phyloP scores from a whole-genome alignment of 2,113 vertebrate species.

The Thalassoma bifasciatum region DNA sequence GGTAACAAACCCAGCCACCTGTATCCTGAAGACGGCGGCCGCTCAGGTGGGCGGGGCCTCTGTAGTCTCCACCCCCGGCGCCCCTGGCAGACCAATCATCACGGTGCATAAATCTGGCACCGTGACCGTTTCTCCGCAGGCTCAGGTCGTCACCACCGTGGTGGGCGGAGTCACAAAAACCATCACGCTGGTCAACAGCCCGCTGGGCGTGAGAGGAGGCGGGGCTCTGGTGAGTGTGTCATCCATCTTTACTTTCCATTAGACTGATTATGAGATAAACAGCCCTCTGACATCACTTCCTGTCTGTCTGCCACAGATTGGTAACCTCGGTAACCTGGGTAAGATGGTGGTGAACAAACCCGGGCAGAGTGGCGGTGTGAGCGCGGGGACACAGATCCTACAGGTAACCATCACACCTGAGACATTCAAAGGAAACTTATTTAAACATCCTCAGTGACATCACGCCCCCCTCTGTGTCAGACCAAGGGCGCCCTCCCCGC shows the following conservation, averaged over 20 bases:
- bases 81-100: slow-evolving; percentile 87
- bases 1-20: slow-evolving; percentile 86
- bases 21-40: slow-evolving; percentile 90
- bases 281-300: background rate
- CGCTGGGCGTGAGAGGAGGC: slow-evolving; percentile 86
- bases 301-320: slow-evolving; percentile 80
- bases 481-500: slow-evolving; percentile 87
- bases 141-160: slow-evolving; percentile 91
- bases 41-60: slow-evolving; percentile 87
- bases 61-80: slow-evolving; percentile 77
- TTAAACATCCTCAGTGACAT: too few relatives aligned
- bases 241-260: too few relatives aligned
- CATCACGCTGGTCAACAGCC: slow-evolving; percentile 92
- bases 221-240: slow-evolving; percentile 87
- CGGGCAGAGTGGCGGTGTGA: slow-evolving; percentile 84
- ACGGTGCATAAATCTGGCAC: slow-evolving; percentile 92
- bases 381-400: slow-evolving; percentile 87
- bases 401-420: slow-evolving; percentile 80
- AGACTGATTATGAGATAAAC: too few relatives aligned
- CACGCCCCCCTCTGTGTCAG: slow-evolving; percentile 46
- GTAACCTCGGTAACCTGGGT: slow-evolving; percentile 86
- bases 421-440: too few relatives aligned
- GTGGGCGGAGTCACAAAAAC: slow-evolving; percentile 93
- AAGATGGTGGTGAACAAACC: slow-evolving; percentile 90
- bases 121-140: slow-evolving; percentile 90